phyloP scores from a whole-genome alignment of 2,797 vertebrate species.

The Chiloscyllium punctatum region DNA sequence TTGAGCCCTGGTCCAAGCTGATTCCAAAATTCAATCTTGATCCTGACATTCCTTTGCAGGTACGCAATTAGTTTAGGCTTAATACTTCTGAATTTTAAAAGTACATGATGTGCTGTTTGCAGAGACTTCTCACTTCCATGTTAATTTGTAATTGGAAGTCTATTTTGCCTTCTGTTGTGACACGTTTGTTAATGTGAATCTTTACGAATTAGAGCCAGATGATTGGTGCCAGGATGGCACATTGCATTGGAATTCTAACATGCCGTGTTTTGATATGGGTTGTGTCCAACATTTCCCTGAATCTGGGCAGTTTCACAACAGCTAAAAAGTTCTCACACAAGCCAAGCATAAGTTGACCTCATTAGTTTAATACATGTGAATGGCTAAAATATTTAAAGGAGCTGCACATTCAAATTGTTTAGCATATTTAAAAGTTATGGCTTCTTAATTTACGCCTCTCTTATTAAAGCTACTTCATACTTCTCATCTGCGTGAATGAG shows the following conservation, averaged over 20 bases:
- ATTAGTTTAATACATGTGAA: neutral
- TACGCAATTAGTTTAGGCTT: conserved; percentile 45
- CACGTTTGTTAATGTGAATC: neutral
- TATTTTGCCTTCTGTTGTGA: neutral
- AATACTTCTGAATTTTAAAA: neutral
- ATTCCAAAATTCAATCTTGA: conserved; percentile 82
- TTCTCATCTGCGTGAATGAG: neutral
- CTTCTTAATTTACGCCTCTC: neutral
- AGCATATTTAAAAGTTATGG: no score
- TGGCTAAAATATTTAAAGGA: neutral
- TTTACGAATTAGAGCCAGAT: neutral
- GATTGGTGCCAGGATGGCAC: neutral
- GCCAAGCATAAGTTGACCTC: neutral
- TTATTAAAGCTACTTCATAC: neutral
- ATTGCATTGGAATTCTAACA: neutral
- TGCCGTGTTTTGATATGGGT: neutral
- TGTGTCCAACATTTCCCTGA: neutral
- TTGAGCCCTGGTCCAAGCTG: conserved; percentile 88
- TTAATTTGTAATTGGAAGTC: neutral
- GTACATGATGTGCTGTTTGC: neutral
- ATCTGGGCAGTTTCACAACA: neutral
- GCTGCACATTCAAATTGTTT: neutral
- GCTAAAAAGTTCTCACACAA: neutral
- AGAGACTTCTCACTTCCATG: neutral
- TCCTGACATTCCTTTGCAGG: conserved; percentile 79